Base-by-base conservation (phyloP, 1,140 invertebrate genomes). In the Thalassaphorura encarpata region DNA sequence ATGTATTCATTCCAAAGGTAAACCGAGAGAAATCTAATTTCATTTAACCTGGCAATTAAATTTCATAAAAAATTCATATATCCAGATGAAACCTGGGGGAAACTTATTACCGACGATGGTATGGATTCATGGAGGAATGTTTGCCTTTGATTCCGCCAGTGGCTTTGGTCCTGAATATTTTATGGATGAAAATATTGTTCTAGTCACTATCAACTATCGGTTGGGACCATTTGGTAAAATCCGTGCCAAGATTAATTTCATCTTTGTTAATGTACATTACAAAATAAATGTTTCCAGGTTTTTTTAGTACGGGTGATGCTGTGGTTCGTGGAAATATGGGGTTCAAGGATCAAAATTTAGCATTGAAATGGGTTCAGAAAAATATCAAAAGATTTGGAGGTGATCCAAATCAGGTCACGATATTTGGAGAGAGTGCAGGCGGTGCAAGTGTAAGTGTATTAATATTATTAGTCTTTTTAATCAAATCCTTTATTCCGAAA, bases 361-460 rank as follows among this genome's bases (percentile, higher is more conserved):
- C 21, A 24, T 33, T 53, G 6, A 18, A 27, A 21, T 53, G 51
- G 51, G 40, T 53, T 40, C 86, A 93, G 67, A 87, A 94, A 70
- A 95, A 96, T 69, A 89, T 96, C 27, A 85, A 79, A 1, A 81
- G 82, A 54, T 96, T 97, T 67, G 89, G 89, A 18, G 93, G 91
- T 1, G 90, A 97, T 74, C 80, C 88, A 0, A 80, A 80, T 16
- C 91, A 89, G 67, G 88, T 97, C 6, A 95, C 93, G 0, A 71
- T 97, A 0, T 80, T 96, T 66, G 94, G 94, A 8, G 23, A 48
- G 19, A 31, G 45, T 39, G 53, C 63, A n/a, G 61, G 61, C 29
- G 54, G 39, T 21, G 33, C 51, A 26, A 24, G 27, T 6, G 31
- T 50, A 5, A n/a, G 3, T 50, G 16, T 11, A 33, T 23, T 50